phyloP scores from a whole-genome alignment of 2,797 vertebrate species.

The Paramormyrops hopkinsi region DNA sequence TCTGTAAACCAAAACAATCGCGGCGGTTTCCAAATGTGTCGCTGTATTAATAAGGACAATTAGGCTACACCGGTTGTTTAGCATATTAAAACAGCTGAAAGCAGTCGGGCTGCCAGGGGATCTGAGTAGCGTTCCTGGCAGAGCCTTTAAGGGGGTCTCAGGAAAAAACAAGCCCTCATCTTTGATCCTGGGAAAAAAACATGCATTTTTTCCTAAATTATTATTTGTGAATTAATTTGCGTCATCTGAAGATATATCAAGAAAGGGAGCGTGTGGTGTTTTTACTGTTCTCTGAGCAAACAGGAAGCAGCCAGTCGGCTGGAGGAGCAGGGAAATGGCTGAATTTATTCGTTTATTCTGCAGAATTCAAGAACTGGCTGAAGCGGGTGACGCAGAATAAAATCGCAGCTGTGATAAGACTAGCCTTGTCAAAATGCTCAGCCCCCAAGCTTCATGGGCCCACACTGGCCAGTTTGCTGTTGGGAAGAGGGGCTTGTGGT shows the following conservation, averaged over 20 bases:
- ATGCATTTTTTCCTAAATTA: background rate
- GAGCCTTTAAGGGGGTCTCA: background rate
- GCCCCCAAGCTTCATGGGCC: background rate
- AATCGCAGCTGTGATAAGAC: background rate
- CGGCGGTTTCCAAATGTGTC: conserved; percentile 1
- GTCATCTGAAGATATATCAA: background rate
- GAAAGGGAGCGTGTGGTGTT: background rate
- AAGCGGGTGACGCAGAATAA: background rate
- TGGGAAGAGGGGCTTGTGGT: background rate
- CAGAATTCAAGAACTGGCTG: background rate
- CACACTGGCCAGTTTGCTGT: background rate
- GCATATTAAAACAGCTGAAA: conserved; percentile 28
- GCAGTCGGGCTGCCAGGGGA: conserved; percentile 5
- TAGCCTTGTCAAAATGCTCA: background rate
- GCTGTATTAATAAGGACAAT: conserved; percentile 24
- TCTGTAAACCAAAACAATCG: background rate
- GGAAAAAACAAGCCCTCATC: conserved; percentile 2
- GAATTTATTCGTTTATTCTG: background rate
- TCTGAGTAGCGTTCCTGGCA: conserved; percentile 23
- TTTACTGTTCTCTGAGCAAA: background rate
- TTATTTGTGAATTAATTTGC: conserved; percentile 6
- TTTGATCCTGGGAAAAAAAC: conserved; percentile 15
- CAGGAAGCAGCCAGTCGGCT: background rate
- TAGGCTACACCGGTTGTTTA: conserved; percentile 20
- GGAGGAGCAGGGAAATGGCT: background rate